Percentiles rank a stretch among this genome's conserved stretches.
Evolutionary conservation across 37 sponge, comb jelly and placozoan species (phyloP).

Genomic region (Crambe crambe): DNA sequence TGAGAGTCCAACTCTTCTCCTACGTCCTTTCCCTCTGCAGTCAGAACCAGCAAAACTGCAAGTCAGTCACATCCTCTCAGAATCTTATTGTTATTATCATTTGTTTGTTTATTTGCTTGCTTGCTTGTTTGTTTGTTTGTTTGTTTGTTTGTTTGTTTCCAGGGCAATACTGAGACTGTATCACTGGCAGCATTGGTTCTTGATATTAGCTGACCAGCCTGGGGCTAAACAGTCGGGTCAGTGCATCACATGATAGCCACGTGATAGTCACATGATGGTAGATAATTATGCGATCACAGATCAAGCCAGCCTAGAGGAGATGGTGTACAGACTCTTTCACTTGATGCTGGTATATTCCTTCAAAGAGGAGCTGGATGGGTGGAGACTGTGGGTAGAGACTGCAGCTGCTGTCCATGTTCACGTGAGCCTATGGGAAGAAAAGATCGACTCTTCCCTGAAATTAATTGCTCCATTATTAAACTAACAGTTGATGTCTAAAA

Average conservation of each 20-base stretch:
- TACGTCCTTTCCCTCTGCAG: conserved; percentile 49
- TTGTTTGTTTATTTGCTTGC: too few relatives aligned
- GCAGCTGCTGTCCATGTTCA: conserved; percentile 65
- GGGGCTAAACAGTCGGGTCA: conserved; percentile 24
- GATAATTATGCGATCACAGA: conserved; percentile 7
- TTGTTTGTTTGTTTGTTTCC: neutral
- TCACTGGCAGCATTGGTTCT: conserved; percentile 64
- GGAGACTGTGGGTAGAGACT: conserved; percentile 81
- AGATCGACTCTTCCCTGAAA: too few relatives aligned
- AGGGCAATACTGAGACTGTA: conserved; percentile 42
- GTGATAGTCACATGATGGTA: neutral
- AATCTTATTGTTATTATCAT: too few relatives aligned
- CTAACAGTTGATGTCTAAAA: neutral
- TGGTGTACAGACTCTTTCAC: conserved; percentile 60
- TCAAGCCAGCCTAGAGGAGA: conserved; percentile 42
- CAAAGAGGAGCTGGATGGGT: conserved; percentile 81
- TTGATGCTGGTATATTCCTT: conserved; percentile 63
- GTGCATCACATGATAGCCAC: neutral
- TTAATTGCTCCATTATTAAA: neutral
- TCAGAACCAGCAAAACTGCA: conserved; percentile 55
- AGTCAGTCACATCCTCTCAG: conserved; percentile 21
- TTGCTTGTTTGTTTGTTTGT: neutral
- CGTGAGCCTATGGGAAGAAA: conserved; percentile 60
- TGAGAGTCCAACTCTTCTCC: conserved; percentile 65
- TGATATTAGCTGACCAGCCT: conserved; percentile 50